These are phyloP conservation scores for Albula glossodonta DNA, from an alignment of 2,113 vertebrate genomes.

Conservation along the genomic window DNA sequence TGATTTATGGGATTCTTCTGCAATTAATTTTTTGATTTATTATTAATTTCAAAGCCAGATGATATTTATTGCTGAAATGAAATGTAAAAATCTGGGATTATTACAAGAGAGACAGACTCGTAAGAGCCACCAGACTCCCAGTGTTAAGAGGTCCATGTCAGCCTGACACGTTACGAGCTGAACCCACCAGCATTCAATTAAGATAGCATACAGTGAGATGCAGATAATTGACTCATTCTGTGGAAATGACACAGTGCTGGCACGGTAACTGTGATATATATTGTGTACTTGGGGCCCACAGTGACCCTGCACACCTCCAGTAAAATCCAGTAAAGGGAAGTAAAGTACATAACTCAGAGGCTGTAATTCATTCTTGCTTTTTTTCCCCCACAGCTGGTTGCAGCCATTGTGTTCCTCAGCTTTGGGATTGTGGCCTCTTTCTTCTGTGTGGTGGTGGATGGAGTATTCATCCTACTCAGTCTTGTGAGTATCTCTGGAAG, in stretches of 20 bases:
- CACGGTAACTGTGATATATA: background rate
- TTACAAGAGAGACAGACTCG: background rate
- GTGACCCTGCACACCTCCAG: background rate
- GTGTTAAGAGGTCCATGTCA: background rate
- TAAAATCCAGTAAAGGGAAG: background rate
- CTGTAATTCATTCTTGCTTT: background rate
- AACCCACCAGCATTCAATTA: background rate
- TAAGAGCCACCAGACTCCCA: background rate
- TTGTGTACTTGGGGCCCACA: background rate
- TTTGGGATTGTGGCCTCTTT: constrained; percentile 62
- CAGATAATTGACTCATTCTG: background rate
- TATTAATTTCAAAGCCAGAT: constrained; percentile 1
- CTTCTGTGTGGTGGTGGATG: constrained; percentile 65
- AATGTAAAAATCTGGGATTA: background rate
- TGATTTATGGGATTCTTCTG: background rate
- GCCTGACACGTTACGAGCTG: background rate
- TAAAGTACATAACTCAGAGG: background rate
- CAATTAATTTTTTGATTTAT: constrained; percentile 7
- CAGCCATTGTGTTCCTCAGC: constrained; percentile 67
- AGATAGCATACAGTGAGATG: background rate
- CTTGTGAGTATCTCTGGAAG: constrained; percentile 55
- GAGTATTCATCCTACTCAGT: constrained; percentile 54
- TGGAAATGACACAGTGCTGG: background rate
- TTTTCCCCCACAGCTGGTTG: constrained; percentile 51
- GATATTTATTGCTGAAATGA: constrained; percentile 2